Percentiles rank a stretch among this genome's conserved stretches.
Evolutionary conservation across 2,113 vertebrate species (phyloP).

Genomic region (Ranitomeya imitator): DNA sequence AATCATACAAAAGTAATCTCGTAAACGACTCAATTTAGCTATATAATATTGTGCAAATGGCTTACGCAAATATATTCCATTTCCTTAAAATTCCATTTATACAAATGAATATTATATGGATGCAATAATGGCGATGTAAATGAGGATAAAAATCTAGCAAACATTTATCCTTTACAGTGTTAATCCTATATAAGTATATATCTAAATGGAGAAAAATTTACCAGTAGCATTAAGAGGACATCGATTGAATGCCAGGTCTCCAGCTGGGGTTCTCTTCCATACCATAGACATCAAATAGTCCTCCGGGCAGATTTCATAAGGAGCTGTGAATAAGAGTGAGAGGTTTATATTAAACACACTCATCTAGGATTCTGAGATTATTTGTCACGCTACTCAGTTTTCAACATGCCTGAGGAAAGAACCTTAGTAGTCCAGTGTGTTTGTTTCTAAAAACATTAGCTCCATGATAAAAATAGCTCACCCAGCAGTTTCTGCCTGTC

Average conservation of each 20-base stretch:
- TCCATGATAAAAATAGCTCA: conserved; percentile 34
- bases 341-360: conserved; percentile 57
- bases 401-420: conserved; percentile 52
- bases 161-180: background rate
- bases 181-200: background rate
- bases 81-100: conserved; percentile 41
- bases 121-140: background rate
- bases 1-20: conserved; percentile 19
- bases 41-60: background rate
- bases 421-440: conserved; percentile 47
- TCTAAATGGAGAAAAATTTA: conserved; percentile 63
- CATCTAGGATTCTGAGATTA: conserved; percentile 54
- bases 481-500: conserved; percentile 38
- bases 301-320: conserved; percentile 98
- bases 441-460: conserved; percentile 48
- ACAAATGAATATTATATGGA: background rate
- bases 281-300: conserved; percentile 95
- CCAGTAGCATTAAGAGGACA: conserved; percentile 97
- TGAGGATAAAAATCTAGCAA: background rate
- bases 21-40: conserved; percentile 16
- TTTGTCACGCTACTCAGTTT: conserved; percentile 56
- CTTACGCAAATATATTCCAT: background rate
- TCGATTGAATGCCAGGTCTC: conserved; percentile 94
- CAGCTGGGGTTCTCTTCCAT: conserved; percentile 97
- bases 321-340: conserved; percentile 75